Percentiles rank a stretch among this genome's conserved stretches.
Conservation (phyloP, 2,113 vertebrate species). For the Leptosomus discolor region DNA sequence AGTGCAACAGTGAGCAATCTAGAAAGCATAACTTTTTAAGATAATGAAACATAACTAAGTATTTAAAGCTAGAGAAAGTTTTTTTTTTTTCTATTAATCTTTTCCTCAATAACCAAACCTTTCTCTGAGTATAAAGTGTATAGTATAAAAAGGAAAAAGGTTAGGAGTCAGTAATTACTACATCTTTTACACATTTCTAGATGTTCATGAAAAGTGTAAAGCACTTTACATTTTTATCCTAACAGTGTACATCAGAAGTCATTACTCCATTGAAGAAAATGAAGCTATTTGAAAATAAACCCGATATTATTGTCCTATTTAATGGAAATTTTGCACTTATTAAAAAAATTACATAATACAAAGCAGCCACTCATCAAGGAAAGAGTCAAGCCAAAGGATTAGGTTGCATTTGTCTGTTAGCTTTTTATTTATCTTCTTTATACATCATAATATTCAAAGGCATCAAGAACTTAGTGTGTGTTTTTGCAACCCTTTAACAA, state of each 20-base stretch:
- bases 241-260: neutral
- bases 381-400: neutral
- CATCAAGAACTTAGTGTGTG: neutral
- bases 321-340: neutral
- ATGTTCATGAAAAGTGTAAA: neutral
- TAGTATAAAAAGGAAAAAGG: neutral
- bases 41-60: neutral
- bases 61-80: neutral
- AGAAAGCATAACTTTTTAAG: neutral
- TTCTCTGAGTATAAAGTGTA: neutral
- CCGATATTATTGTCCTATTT: neutral
- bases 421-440: neutral
- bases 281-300: neutral
- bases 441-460: neutral
- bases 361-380: neutral
- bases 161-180: neutral
- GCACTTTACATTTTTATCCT: neutral
- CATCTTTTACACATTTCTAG: neutral
- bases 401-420: neutral
- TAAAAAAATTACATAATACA: neutral
- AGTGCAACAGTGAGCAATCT: neutral
- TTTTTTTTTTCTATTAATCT: neutral
- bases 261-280: neutral
- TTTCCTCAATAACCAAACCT: neutral
- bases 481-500: neutral